Evolutionary conservation across 2,797 vertebrate species (phyloP).

Genomic region (Cyprinella venusta): DNA sequence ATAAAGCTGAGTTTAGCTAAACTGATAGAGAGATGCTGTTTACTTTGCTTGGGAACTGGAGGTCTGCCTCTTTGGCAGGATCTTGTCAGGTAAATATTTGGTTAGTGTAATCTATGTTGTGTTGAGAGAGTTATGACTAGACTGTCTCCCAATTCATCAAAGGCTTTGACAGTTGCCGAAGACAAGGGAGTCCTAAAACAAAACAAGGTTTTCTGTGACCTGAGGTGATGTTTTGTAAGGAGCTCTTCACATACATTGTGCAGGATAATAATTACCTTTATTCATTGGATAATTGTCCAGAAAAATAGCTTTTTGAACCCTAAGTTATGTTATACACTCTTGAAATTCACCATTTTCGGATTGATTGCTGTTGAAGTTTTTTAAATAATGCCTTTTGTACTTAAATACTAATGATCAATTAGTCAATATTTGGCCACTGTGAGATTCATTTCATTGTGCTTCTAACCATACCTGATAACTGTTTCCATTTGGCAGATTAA

Average conservation of each 20-base stretch:
- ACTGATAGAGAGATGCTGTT: conserved; percentile 20
- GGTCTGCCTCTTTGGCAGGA: conserved; percentile 73
- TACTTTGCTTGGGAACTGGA: conserved; percentile 30
- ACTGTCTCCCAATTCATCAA: conserved; percentile 51
- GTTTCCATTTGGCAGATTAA: background rate
- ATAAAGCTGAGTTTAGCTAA: conserved; percentile 15
- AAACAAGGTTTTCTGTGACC: conserved; percentile 37
- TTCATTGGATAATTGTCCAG: background rate
- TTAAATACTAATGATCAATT: background rate
- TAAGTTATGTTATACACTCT: background rate
- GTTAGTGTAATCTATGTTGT: conserved; percentile 62
- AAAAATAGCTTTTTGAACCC: background rate
- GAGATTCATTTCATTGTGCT: background rate
- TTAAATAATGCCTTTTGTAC: background rate
- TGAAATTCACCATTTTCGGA: background rate
- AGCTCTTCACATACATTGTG: background rate
- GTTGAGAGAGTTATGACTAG: conserved; percentile 50
- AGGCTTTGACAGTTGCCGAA: conserved; percentile 23
- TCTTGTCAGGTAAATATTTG: conserved; percentile 80
- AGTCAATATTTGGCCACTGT: background rate
- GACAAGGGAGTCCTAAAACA: conserved; percentile 52
- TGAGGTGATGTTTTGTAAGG: conserved; percentile 14
- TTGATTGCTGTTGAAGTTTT: background rate
- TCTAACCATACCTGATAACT: background rate
- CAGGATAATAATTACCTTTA: conserved; percentile 1